Percentiles rank a stretch among this genome's conserved stretches.
Evolutionary conservation across 2,113 vertebrate genomes (phyloP).

Genomic region (Actinemys pallida): DNA sequence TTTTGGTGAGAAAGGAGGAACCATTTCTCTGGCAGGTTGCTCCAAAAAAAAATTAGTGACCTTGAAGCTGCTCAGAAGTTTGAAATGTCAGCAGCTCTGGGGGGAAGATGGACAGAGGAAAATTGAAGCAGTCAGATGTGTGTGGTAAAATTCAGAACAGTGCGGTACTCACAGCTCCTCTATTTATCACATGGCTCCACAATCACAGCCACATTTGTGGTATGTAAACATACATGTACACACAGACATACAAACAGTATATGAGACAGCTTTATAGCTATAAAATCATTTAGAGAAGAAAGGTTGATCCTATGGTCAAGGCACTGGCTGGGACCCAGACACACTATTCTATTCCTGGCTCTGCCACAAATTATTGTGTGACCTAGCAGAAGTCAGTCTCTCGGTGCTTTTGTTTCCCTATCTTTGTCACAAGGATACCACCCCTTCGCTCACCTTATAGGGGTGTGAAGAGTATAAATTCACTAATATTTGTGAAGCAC

Average conservation of each 20-base stretch:
- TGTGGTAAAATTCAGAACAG: rapidly evolving
- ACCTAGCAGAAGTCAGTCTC: background rate
- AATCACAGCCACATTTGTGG: background rate
- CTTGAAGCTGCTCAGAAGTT: background rate
- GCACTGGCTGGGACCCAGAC: background rate
- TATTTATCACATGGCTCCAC: background rate
- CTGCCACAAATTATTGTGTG: background rate
- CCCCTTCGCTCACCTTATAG: too few relatives aligned
- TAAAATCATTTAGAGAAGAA: background rate
- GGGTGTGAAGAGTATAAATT: background rate
- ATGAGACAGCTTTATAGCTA: background rate
- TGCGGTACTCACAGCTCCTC: rapidly evolving
- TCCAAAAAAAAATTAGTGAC: conserved; percentile 2
- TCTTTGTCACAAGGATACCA: background rate
- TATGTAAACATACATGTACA: rapidly evolving
- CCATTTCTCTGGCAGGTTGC: rapidly evolving
- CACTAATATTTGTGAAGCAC: background rate
- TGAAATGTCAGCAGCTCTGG: background rate
- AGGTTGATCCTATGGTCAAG: background rate
- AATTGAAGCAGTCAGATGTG: background rate
- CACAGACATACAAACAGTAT: background rate
- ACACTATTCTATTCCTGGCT: background rate
- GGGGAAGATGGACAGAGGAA: background rate
- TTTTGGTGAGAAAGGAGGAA: background rate
- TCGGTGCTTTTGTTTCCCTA: background rate